Base-by-base conservation (phyloP, 2,797 vertebrate genomes). In the Cottoperca gobio region DNA sequence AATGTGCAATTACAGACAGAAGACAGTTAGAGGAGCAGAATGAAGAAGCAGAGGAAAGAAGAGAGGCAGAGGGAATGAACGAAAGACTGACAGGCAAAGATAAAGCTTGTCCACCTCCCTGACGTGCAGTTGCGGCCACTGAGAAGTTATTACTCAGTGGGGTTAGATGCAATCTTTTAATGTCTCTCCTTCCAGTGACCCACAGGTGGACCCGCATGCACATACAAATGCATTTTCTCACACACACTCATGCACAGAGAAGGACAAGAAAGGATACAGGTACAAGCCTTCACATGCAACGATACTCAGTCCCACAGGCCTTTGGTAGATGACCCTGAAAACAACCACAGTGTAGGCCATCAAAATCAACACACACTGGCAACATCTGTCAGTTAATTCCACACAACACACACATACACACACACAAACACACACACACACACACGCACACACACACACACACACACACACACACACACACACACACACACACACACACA, bases 121-220 rank as follows among this genome's bases (percentile, higher is more conserved):
- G 53, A 72, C 12, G 28, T 39, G 45, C 73, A 71, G 70, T 55
- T 57, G 50, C 16, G 19, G 67, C 45, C 42, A 57, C 79, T 50
- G 65, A 85, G 69, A 86, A 77, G 80, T 86, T 90, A 84, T 82
- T 89, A 82, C 81, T 83, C 82, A 78, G 86, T 66, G 55, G 86
- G 84, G 82, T 90, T 86, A 88, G 88, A 86, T 86, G 66, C 70
- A 88, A 87, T 90, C 88, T 87, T 87, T 88, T 88, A 90, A 89
- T 83, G 70, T 62, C 28, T 83, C 69, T 60, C 52, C 60, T 71
- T 69, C 37, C 61, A 43, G 33, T n/a, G 49, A 70, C 72, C 82
- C 81, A 88, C 84, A 89, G 79, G 82, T 90, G 73, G 55, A 82
- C 40, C 16, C 24, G 53, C 43, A 43, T 7, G 17, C 53, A 11